These are phyloP conservation scores for Eupithecia insigniata DNA, from an alignment of 2,888 invertebrate genomes.

Conservation along the genomic window DNA sequence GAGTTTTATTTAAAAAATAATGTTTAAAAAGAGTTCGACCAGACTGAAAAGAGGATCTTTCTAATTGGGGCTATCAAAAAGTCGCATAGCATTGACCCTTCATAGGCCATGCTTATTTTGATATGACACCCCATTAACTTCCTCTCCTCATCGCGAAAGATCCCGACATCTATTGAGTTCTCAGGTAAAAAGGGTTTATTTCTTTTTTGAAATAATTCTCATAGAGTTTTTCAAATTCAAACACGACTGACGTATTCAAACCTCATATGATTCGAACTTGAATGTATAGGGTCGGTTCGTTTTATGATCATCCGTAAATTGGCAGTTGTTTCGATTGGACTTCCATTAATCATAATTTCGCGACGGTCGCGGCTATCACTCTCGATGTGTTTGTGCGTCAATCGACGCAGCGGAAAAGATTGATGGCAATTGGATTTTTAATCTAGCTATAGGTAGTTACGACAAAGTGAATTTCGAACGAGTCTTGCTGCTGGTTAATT, in stretches of 20 bases:
- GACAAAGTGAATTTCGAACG: too few relatives aligned
- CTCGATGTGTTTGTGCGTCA: slow-evolving; percentile 4
- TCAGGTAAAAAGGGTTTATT: too few relatives aligned
- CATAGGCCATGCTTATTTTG: neutral
- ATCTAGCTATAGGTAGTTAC: neutral
- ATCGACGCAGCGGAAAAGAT: neutral
- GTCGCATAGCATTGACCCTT: neutral
- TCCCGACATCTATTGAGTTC: neutral
- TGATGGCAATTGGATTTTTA: neutral
- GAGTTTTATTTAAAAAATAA: neutral
- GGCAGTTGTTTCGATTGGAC: slow-evolving; percentile 48
- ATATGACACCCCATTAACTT: neutral
- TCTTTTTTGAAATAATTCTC: neutral
- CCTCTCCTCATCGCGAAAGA: neutral
- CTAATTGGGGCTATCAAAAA: neutral
- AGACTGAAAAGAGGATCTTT: neutral
- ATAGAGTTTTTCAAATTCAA: neutral
- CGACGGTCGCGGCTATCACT: neutral
- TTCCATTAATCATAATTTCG: slow-evolving; percentile 54
- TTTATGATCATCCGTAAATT: slow-evolving; percentile 43
- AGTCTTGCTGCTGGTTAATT: too few relatives aligned
- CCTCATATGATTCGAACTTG: slow-evolving; percentile 16
- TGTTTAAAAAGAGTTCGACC: neutral
- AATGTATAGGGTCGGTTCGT: slow-evolving; percentile 32
- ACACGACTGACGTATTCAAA: neutral